Evolutionary conservation across 2,888 invertebrate genomes (phyloP), one percentile per base, ranked within the genome.

Genomic region (Branchellion lobata): DNA sequence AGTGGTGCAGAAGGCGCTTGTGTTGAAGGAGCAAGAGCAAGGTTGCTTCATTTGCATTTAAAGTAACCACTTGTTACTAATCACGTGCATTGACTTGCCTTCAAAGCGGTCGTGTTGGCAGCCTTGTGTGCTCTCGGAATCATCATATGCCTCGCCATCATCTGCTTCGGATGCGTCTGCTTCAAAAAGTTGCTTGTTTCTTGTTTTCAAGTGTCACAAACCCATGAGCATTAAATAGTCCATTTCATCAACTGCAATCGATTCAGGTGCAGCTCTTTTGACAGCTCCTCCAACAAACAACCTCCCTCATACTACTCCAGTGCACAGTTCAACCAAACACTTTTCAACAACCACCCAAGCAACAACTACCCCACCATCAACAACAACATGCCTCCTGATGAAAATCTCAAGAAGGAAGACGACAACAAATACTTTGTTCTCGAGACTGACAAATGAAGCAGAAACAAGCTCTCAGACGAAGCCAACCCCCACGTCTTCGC

Each of bases 361-460:
- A 40, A 40, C 40, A 57, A 57, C 61, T 57, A 57, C 24, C 21
- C 61, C 21, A 57, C 61, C 21, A 57, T 57, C 61, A 57, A n/a
- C 61, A 40, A 40, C 40, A 40, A 40, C 40, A 40, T 14, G 14
- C 40, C 40, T 40, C 40, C 5, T 40, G 40, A 40, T 40, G 14
- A 40, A 8, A 14, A 40, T 40, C 40, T 40, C 40, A 40, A 68
- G 2, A 72, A 72, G 72, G 24, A n/a, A 2, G 72, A 72, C 31
- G 72, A 72, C 5, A 72, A 72, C 34, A 72, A 72, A 36, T 72
- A 72, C 34, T 72, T 72, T 36, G 72, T 72, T 33, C 72, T 72
- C 34, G 72, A 72, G 24, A 27, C 29, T 68, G 68, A 68, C 68
- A 68, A 40, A 40, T 40, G 40, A 40, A 40, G n/a, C n/a, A n/a